Base-by-base conservation (phyloP, 2,797 vertebrate genomes). In the Discoglossus pictus region DNA sequence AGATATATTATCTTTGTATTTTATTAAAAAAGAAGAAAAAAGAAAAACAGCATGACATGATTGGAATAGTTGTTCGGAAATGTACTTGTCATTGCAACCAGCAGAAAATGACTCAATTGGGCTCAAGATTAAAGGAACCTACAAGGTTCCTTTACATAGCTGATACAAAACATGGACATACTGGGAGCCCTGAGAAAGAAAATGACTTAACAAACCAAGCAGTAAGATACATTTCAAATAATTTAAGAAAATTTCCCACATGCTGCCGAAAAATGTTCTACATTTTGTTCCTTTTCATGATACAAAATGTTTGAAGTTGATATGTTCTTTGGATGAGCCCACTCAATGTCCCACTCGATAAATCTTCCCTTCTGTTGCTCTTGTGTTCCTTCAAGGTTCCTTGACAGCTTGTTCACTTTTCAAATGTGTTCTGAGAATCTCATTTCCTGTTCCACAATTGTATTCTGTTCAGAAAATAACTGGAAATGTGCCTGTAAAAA, bases 391-490 rank as follows among this genome's bases (percentile, higher is more conserved):
- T 71, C 53, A 50, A 71, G 61, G 53, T 65, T 58, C 61, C 61
- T 71, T 71, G 68, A 71, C 68, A 71, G 68, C 68, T 65, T 71
- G 68, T 71, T 71, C 68, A 71, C 53, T 71, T 71, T 71, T 58
- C 36, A 65, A 71, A 71, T 71, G 68, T 65, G 68, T 71, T 71
- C 61, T 52, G 44, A 65, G 46, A 34, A 71, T 53, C 61, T 71
- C 60, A 35, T 71, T 71, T 71, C 68, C 68, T 56, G 23, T 71
- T 59, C 53, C 53, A 36, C 61, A 18, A 59, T 71, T 71, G 68
- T 71, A 65, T 64, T 71, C 68, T 65, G 61, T 65, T 59, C 53
- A 64, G 61, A 71, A 71, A 64, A 71, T 58, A 52, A 65, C 61
- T 71, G 68, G 68, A 71, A 64, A 24, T 38, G 18, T 51, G 68